Base-by-base conservation (phyloP, 2,888 invertebrate genomes). In the Calliopum simillimum region DNA sequence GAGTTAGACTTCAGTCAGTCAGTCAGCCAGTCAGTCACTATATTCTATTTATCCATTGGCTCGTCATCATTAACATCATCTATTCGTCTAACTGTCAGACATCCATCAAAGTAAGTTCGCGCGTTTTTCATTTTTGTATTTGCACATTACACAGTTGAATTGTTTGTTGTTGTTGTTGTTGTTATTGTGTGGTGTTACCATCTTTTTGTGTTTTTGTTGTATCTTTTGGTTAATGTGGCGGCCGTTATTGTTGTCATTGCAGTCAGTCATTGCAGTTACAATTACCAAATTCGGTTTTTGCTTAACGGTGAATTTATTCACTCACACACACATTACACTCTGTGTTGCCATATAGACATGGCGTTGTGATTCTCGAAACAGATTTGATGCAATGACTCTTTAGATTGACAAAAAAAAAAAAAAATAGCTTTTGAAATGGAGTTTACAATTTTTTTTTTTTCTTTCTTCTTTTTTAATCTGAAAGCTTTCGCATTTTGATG, bases 251-350 rank as follows among this genome's bases (percentile, higher is more conserved):
- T 41, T 5, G 59, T 33, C 16, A n/a, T 14, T 59, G 59, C 41
- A 16, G 43, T 33, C 33, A 33, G 33, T 41, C 43, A 19, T 61
- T 61, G 19, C 46, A 14, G n/a, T 13, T 61, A 21, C 21, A 46
- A 46, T 61, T 61, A 61, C 61, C 61, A 61, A 61, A 61, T 61
- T 46, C 43, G 59, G 25, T 13, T 59, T 41, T 59, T 8, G 12
- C 59, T 59, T 16, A 16, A 41, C 43, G 19, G 33, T 33, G 33
- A 33, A 33, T 33, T 33, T 8, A 33, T 33, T 6, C 33, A 33
- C 33, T 6, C 33, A 33, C 4, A 33, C 33, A 33, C 33, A 33
- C n/a, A n/a, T n/a, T n/a, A n/a, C n/a, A n/a, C n/a, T n/a, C 33
- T 33, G 33, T 33, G 6, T 33, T 33, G 33, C 33, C 4, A 33